Percentiles rank a stretch among this genome's conserved stretches.
phyloP scores from a whole-genome alignment of 2,797 vertebrate species.

The Argya squamiceps region DNA sequence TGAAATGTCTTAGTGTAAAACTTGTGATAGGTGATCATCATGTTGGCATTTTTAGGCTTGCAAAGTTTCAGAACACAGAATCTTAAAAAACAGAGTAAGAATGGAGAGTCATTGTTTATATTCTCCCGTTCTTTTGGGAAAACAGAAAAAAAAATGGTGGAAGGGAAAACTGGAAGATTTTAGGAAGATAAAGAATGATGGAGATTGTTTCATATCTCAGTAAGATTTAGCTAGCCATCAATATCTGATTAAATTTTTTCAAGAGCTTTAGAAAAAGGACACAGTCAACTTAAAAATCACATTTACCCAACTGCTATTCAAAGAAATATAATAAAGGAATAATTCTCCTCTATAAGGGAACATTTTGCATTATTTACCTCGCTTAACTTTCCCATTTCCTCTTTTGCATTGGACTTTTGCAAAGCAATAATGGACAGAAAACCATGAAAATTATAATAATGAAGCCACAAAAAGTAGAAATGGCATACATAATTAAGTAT shows the following conservation, averaged over 20 bases:
- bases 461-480: conserved; percentile 15
- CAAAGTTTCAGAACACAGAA: not conserved
- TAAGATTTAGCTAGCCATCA: not conserved
- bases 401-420: not conserved
- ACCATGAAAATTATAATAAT: conserved; percentile 25
- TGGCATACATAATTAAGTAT: not conserved
- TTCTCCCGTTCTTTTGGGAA: not conserved
- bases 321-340: conserved; percentile 51
- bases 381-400: not conserved
- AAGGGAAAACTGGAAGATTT: not conserved
- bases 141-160: not conserved
- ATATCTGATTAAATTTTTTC: not conserved
- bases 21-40: not conserved
- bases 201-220: not conserved
- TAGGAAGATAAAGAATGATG: not conserved
- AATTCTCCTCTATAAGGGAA: not conserved
- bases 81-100: not conserved
- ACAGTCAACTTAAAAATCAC: conserved; percentile 3
- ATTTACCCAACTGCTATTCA: conserved; percentile 12
- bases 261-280: conserved; percentile 12
- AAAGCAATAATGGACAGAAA: conserved; percentile 1
- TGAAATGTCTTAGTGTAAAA: not conserved
- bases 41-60: not conserved
- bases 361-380: conserved; percentile 13
- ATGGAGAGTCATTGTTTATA: not conserved